A percentile compares a stretch with the other conserved stretches of the same genome.
Evolutionary conservation across 2,113 vertebrate genomes (phyloP).

Genomic region (Oryzias melastigma): DNA sequence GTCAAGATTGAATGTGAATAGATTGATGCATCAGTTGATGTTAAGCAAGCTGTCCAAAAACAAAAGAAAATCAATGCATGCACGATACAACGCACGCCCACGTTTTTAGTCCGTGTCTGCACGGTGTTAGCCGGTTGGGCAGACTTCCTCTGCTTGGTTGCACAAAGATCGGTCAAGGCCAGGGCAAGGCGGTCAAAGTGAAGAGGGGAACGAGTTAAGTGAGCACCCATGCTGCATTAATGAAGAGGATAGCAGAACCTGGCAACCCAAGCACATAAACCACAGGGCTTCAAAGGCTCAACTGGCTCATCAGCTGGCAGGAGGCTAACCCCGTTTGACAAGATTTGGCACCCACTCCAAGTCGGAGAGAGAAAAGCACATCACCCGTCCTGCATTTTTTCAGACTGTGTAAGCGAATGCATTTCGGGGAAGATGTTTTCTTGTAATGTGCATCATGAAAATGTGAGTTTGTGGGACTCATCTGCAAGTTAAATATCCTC

Average conservation of each 20-base stretch:
- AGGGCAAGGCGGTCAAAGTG: conserved; percentile 32
- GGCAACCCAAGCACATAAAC: conserved; percentile 64
- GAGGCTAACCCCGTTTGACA: conserved; percentile 68
- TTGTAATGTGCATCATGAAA: conserved; percentile 30
- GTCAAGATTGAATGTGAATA: too few species aligned
- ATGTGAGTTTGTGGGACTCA: conserved; percentile 18
- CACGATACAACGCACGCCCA: too few species aligned
- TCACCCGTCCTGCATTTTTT: conserved; percentile 33
- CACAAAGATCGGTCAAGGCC: conserved; percentile 25
- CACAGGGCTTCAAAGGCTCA: conserved; percentile 62
- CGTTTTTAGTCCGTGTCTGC: not conserved
- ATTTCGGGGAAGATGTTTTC: conserved; percentile 9
- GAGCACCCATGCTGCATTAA: conserved; percentile 67
- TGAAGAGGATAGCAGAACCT: conserved; percentile 65
- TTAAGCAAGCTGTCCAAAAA: too few species aligned
- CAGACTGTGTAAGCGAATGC: not conserved
- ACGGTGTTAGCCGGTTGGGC: not conserved
- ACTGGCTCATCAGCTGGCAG: conserved; percentile 54
- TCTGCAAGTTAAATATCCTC: conserved; percentile 25
- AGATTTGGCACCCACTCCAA: conserved; percentile 56
- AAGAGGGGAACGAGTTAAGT: conserved; percentile 48
- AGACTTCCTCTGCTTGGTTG: conserved; percentile 33
- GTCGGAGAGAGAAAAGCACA: conserved; percentile 9
- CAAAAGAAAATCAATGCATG: too few species aligned
- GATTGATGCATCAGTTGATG: too few species aligned